Conservation (phyloP, 2,797 vertebrate species). For the Octomys mimax region DNA sequence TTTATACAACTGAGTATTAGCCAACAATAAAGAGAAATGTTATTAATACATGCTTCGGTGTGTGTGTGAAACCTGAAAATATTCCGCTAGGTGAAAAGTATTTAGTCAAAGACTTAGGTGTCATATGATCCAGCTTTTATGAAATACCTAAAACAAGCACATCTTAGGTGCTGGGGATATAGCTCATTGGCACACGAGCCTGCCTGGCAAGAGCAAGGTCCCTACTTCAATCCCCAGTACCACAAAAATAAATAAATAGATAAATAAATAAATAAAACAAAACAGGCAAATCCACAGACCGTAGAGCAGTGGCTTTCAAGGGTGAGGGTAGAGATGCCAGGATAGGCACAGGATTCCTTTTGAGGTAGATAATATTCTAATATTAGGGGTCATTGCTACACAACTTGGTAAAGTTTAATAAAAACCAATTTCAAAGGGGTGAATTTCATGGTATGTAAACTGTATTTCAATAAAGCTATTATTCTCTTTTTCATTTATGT, state of each 20-base stretch:
- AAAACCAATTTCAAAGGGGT: not conserved
- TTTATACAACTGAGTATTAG: not conserved
- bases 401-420: conserved; percentile 42
- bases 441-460: not conserved
- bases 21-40: conserved; percentile 49
- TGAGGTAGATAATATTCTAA: not conserved
- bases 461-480: not conserved
- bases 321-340: not conserved
- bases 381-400: not conserved
- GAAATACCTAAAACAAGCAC: not conserved
- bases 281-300: not conserved
- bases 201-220: no score
- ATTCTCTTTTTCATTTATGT: no score
- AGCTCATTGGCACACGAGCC: no score
- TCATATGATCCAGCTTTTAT: not conserved
- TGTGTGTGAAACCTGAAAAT: conserved; percentile 23
- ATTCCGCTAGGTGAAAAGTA: conserved; percentile 17
- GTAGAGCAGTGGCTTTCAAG: not conserved
- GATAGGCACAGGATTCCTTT: not conserved
- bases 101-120: not conserved
- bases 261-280: not conserved
- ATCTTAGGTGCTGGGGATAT: not conserved
- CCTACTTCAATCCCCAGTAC: no score
- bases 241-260: no score
- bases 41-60: not conserved